phyloP scores from a whole-genome alignment of 2,797 vertebrate species.

The Dipus sagitta region DNA sequence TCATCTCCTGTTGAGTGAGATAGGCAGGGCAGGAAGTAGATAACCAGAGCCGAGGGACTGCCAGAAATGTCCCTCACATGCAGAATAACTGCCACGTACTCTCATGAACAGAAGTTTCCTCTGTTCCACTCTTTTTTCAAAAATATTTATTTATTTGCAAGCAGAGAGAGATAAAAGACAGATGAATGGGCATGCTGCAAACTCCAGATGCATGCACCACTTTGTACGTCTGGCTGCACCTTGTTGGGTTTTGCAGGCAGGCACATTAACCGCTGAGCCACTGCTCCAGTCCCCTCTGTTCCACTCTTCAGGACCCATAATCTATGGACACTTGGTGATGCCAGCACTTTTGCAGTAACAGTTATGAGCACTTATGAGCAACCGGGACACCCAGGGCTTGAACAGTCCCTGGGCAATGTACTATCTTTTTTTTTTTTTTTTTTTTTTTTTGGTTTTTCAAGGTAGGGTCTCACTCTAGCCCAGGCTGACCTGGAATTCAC shows the following conservation, averaged over 20 bases:
- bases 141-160: no score
- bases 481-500: no score
- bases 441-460: no score
- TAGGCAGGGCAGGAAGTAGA: background rate
- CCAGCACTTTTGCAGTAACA: rapidly evolving
- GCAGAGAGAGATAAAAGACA: no score
- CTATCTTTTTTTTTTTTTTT: no score
- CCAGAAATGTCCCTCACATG: background rate
- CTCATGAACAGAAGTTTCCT: rapidly evolving
- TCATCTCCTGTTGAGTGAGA: rapidly evolving
- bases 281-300: background rate
- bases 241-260: no score
- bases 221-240: no score
- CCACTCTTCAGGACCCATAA: background rate
- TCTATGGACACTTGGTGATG: rapidly evolving
- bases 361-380: rapidly evolving
- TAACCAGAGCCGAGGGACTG: background rate
- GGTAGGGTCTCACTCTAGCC: no score
- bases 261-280: background rate
- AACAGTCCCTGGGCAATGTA: background rate
- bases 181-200: no score
- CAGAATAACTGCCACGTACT: background rate
- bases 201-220: no score
- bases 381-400: rapidly evolving
- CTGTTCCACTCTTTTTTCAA: no score